Evolutionary conservation across 92 coral and sea anemone species (phyloP), one percentile per base, ranked within the genome.

Genomic region (Actinostola sp.): DNA sequence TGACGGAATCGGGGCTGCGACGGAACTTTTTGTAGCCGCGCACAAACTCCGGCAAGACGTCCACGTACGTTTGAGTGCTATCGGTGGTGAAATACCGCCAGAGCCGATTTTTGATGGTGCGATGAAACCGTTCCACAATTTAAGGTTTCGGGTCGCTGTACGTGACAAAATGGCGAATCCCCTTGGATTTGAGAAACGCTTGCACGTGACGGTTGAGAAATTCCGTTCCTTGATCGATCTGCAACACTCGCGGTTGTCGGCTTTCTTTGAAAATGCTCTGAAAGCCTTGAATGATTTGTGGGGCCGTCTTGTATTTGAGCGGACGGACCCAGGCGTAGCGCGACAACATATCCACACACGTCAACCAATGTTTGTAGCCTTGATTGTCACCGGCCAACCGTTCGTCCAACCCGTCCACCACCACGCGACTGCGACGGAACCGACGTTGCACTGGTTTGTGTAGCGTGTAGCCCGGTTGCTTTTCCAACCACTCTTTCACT

Each of bases 281-380:
- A 33, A 50, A 77, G 2, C 61, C 89, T 14, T 34, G 66, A 17
- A 38, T 45, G 33, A 77, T 46, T 0, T 63, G n/a, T 1, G 27
- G 3, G 1, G 63, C 89, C 20, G 76, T 71, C 48, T 84, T 84
- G 54, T 57, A 35, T 21, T 78, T 60, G 6, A 84, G 2, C 0
- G 77, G 89, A 16, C 72, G 76, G 11, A 67, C 79, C 89, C 89
- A 84, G 0, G 89, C 84, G 21, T 71, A 66, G 23, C 68, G 73
- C 58, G 85, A 79, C 32, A 85, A 55, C 16, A 80, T 64, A 20
- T 80, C 86, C 11, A 72, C 26, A n/a, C 55, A 35, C 23, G 80
- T 64, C 11, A 80, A 25, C 32, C 58, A 30, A 54, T 63, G 63
- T 5, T 44, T 24, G 17, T 23, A 36, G 0, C 69, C 68, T 1